Base-by-base conservation (phyloP, 2,888 invertebrate species). In the Acrobeloides nanus region DNA sequence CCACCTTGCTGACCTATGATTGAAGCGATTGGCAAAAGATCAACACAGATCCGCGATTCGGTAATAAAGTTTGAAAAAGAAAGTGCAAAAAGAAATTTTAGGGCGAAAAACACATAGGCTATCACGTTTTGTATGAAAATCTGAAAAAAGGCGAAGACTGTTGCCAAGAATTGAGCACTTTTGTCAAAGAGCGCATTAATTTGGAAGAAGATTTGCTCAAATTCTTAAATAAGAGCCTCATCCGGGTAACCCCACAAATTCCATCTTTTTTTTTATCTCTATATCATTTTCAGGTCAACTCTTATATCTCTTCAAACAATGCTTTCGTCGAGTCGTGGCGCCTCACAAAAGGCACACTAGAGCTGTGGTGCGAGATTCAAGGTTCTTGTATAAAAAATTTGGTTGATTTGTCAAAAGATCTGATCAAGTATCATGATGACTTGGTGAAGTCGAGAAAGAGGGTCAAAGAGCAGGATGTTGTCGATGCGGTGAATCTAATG, bases 131-230 rank as follows among this genome's bases (percentile, higher is more conserved):
- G 61, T 93, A 95, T 77, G 92, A 92, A 81, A 95, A 95, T 79
- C 89, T 93, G 89, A 97, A 95, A 82, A 86, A 86, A 83, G 93
- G 93, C 62, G 83, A 89, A 65, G 85, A 86, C 68, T 87, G 92
- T 53, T 89, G 89, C 77, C 90, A 89, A 78, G 95, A 97, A 76
- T 82, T 95, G 75, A 86, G 87, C 24, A 92, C 93, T n/a, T n/a
- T n/a, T n/a, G n/a, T n/a, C n/a, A n/a, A n/a, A n/a, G n/a, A n/a
- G n/a, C n/a, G n/a, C n/a, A n/a, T n/a, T n/a, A n/a, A n/a, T n/a
- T n/a, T n/a, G n/a, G n/a, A n/a, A n/a, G n/a, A n/a, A n/a, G n/a
- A n/a, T n/a, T n/a, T n/a, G n/a, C n/a, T 57, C 15, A 72, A 73
- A 38, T 54, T 57, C 15, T 20, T 68, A 6, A 53, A 43, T 23